Evolutionary conservation across 2,113 vertebrate species (phyloP), one percentile per base, ranked within the genome.

Genomic region (Tragulus kanchil): DNA sequence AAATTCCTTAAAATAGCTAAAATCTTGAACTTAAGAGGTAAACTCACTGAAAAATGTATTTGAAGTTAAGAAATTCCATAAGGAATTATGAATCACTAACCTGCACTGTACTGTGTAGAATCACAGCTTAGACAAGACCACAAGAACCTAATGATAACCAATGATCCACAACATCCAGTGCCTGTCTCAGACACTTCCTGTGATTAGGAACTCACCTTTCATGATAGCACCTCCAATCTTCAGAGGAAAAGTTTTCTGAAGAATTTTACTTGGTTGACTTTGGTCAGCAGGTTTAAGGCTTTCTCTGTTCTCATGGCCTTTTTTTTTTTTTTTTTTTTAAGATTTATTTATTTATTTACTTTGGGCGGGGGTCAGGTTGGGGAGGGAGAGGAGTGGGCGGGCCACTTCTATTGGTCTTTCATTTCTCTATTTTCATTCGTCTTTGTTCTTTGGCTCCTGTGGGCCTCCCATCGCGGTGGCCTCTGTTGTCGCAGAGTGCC

Each of bases 1-100:
- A 95, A 65, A 31, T 77, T 96, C 3, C 50, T 56, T 61, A 94
- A 94, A 87, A 56, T 87, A 42, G 59, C 23, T 81, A 69, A 81
- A 96, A 84, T 87, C 25, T 95, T 87, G 42, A 87, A 85, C 14
- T 85, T 56, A 56, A 64, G 42, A 79, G 36, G 26, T 65, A 89
- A 82, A 87, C 78, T 90, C 17, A 89, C 3, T 83, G 4, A 85
- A 89, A 77, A 90, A 79, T 48, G 1, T 95, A 73, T 71, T 95
- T 94, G 28, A 79, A 79, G 77, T 56, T 79, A 87, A 64, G 42
- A 92, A 92, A n/a, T 87, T 59, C 54, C 78, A 8, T 54, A 88
- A 88, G n/a, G 12, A 8, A 31, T 87, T 89, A 59, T 83, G 69
- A 87, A 79, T 54, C 52, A 71, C 42, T 52, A 50, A 25, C 6